Conservation (phyloP, 1,140 invertebrate genomes). For the Pollicipes pollicipes region DNA sequence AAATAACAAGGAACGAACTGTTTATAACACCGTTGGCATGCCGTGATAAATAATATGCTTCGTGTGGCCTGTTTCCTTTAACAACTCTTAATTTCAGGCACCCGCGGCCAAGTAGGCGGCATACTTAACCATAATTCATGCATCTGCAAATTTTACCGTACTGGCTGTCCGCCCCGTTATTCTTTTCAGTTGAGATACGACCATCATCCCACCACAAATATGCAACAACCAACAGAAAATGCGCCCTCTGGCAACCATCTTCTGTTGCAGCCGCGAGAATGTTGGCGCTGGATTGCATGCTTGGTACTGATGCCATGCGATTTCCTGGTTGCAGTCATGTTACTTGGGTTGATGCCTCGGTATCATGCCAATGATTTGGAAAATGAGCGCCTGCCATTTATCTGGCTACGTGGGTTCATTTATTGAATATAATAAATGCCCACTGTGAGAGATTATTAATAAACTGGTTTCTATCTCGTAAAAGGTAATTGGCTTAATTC, state of each 20-base stretch:
- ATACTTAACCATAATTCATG: background rate
- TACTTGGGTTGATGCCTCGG: background rate
- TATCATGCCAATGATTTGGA: background rate
- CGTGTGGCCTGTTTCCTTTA: background rate
- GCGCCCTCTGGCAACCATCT: background rate
- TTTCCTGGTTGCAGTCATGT: background rate
- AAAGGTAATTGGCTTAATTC: background rate
- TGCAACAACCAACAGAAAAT: background rate
- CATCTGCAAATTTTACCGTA: background rate
- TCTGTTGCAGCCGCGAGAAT: no score
- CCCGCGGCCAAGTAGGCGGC: no score
- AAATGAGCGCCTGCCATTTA: background rate
- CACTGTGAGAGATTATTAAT: background rate
- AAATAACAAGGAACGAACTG: background rate
- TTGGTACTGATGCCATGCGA: background rate
- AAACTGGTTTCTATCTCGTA: background rate
- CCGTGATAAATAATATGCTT: background rate
- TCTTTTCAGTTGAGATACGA: background rate
- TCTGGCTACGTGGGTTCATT: background rate
- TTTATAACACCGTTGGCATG: background rate
- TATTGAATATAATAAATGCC: slow-evolving; percentile 2
- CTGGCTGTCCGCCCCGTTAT: background rate
- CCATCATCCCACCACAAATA: background rate
- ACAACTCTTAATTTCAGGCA: background rate
- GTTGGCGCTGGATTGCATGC: background rate